Evolutionary conservation across 2,888 invertebrate species (phyloP), one percentile per base, ranked within the genome.

Genomic region (Melanostoma scalare): DNA sequence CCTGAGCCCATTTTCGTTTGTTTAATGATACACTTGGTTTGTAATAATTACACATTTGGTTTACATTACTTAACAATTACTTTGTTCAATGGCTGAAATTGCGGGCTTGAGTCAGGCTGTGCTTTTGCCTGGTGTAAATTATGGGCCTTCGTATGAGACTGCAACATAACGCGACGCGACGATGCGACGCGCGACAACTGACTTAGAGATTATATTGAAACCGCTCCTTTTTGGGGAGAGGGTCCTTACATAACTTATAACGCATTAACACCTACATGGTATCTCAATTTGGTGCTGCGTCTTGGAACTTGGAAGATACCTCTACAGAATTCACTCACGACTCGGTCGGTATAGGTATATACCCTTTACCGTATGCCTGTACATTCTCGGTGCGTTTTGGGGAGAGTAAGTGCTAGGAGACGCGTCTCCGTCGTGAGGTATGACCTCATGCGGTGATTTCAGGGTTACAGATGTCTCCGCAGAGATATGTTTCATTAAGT

Each of bases 231-330:
- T 84, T 75, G 79, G 74, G 84, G 75, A 71, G 84, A 84, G 84
- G 78, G 38, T 79, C 84, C 84, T 84, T 84, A 84, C 79, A 84
- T 84, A 84, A 75, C 79, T 78, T 84, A 84, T 84, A 79, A 84
- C 84, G 84, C 84, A 84, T 84, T 84, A 84, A 84, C 84, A 84
- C 84, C 84, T 84, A 84, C 84, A 75, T 84, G 84, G 74, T 68
- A 79, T 79, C 84, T 84, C 79, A 84, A 84, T 84, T 79, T 84
- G 75, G 76, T 75, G 61, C 40, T 50, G 42, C 63, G 50, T 82
- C 46, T 63, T 44, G 6, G n/a, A n/a, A 20, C 20, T 20, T 20
- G 20, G 50, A 38, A 38, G 48, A 50, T 38, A 20, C 20, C 20
- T 20, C 20, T 20, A 20, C 20, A 20, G 20, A 20, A 20, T 20